These are phyloP conservation scores for Fragum fragum DNA, from an alignment of 2,888 invertebrate species.

Conservation along the genomic window DNA sequence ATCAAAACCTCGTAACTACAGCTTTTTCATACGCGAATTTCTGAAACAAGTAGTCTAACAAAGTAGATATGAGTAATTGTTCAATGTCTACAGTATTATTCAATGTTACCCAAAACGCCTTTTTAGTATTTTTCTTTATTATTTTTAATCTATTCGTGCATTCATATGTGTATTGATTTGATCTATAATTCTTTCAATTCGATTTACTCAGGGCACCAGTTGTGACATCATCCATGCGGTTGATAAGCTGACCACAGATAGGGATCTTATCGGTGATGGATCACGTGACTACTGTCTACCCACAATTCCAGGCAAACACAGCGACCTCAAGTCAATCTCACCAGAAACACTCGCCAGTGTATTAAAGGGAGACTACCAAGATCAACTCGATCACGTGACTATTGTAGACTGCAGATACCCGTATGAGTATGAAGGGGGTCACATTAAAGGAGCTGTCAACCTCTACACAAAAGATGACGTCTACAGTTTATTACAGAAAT, in stretches of 20 bases:
- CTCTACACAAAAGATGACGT: slow-evolving; percentile 61
- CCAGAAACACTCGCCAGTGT: slow-evolving; percentile 67
- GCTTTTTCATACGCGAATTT: too few relatives aligned
- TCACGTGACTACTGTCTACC: slow-evolving; percentile 74
- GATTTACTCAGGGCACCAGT: not conserved
- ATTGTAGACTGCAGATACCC: slow-evolving; percentile 61
- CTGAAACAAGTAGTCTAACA: too few relatives aligned
- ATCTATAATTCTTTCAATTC: too few relatives aligned
- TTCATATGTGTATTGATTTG: too few relatives aligned
- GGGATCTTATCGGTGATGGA: slow-evolving; percentile 55
- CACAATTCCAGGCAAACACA: slow-evolving; percentile 74
- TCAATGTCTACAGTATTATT: too few relatives aligned
- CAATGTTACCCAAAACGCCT: too few relatives aligned
- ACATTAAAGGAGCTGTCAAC: slow-evolving; percentile 64
- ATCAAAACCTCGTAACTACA: too few relatives aligned
- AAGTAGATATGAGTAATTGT: too few relatives aligned
- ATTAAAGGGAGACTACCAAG: slow-evolving; percentile 40
- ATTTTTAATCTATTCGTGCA: too few relatives aligned
- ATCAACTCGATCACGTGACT: slow-evolving; percentile 35
- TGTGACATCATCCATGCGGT: slow-evolving; percentile 53
- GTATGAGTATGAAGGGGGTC: slow-evolving; percentile 59
- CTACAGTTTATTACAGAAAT: slow-evolving; percentile 35
- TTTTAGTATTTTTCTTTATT: too few relatives aligned
- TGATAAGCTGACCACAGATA: slow-evolving; percentile 43
- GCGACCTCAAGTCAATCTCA: slow-evolving; percentile 81